Base-by-base conservation (phyloP, 2,797 vertebrate genomes). In the Typhlichthys subterraneus region DNA sequence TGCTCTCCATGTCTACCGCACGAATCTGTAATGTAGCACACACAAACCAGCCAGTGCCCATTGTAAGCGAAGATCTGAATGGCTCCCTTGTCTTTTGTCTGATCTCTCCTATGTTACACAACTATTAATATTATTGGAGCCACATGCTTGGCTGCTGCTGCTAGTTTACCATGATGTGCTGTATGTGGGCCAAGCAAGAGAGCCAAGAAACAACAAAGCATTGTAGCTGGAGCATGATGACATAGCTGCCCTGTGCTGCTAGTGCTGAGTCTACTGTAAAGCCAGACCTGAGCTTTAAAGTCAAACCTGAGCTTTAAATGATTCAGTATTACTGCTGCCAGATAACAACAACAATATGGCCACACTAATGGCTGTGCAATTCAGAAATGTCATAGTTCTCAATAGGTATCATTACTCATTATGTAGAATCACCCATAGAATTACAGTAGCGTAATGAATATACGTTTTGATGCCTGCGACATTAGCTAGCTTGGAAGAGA, bases 91-190 rank as follows among this genome's bases (percentile, higher is more conserved):
- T 87, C 71, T 84, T 72, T 59, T 63, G 57, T 67, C 57, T 74
- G 72, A 79, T 83, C 73, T 77, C 63, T 69, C 29, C 54, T 57
- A 53, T 69, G n/a, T 86, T 86, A 80, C 76, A 58, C 52, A 73
- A 70, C 72, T 67, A 66, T 77, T 73, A 75, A 77, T 73, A 57
- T 81, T 78, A 70, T 80, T 80, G 73, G 69, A 10, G 15, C 82
- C 84, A 89, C 72, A 74, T 81, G 83, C 67, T 75, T 81, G 79
- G 73, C 82, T 84, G 57, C 64, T 54, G 75, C 63, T 76, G 70
- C 74, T 55, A 19, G 63, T 78, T 73, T 73, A 81, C 59, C 9
- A 23, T 73, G 63, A 74, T 81, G 70, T 75, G 49, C 14, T 29
- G 46, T n/a, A 67, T 50, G 65, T 61, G 56, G 53, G 65, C 62